Conservation (phyloP, 1,140 invertebrate species). For the Bombus fervidus region DNA sequence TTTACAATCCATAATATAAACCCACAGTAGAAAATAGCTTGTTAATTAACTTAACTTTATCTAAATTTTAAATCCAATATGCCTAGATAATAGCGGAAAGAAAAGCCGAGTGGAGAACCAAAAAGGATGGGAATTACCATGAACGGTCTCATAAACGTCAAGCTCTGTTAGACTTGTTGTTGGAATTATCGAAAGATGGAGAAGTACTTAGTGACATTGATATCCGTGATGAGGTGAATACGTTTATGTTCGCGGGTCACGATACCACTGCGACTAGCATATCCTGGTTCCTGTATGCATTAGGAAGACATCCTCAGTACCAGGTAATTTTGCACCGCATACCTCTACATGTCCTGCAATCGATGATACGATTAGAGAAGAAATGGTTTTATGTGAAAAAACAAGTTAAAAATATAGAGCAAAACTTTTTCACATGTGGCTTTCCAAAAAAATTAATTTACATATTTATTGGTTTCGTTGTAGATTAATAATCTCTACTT, state of each 20-base stretch:
- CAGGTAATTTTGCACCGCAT: slow-evolving; percentile 71
- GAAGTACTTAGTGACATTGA: slow-evolving; percentile 74
- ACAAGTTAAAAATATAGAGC: not conserved
- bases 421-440: not conserved
- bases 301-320: slow-evolving; percentile 82
- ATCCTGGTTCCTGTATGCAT: slow-evolving; percentile 82
- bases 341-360: not conserved
- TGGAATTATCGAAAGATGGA: slow-evolving; percentile 79
- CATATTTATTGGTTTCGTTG: not conserved
- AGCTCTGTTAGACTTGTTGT: slow-evolving; percentile 86
- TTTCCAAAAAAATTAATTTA: not conserved
- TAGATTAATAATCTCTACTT: not conserved
- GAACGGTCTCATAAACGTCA: slow-evolving; percentile 75
- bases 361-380: not conserved
- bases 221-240: slow-evolving; percentile 86
- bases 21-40: not conserved
- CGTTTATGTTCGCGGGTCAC: slow-evolving; percentile 88
- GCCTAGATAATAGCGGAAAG: slow-evolving; percentile 79
- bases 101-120: slow-evolving; percentile 72
- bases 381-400: not conserved
- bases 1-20: not conserved
- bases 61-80: too few relatives aligned
- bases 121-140: slow-evolving; percentile 64
- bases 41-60: too few relatives aligned
- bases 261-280: slow-evolving; percentile 84